Base-by-base conservation (phyloP, 2,888 invertebrate genomes). In the Cryptus viduatorius region DNA sequence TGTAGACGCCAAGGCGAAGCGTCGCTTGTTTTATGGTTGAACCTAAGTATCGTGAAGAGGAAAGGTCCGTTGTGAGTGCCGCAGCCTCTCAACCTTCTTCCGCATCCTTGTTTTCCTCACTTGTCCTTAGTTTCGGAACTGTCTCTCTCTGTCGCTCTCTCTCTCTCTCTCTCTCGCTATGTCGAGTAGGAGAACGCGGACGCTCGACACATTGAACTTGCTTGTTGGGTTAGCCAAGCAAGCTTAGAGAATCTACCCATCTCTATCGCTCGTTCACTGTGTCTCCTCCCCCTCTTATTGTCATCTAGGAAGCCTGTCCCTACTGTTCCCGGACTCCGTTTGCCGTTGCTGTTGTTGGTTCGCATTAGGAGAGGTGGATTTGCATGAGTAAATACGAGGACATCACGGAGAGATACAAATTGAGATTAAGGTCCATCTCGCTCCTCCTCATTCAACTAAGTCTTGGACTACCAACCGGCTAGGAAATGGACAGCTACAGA, bases 361-460 rank as follows among this genome's bases (percentile, higher is more conserved):
- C 83, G 85, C 86, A 87, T 88, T 87, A 88, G 83, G 50, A 67
- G 85, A 86, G 84, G 86, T 86, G 87, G 87, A 90, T 91, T 90
- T 90, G 89, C 91, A 90, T 87, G 89, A 84, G 88, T 88, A 90
- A 91, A 90, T 90, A 89, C 84, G 67, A 67, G 82, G 71, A 78
- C 77, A 79, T 84, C 53, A 84, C 87, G 79, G 75, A 78, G 85
- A 84, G 75, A 83, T 88, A 87, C 89, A 88, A 91, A 91, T 91
- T 89, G 87, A 89, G 90, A 91, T 90, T 88, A 89, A 88, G 88
- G 84, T 86, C 42, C 46, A 64, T 78, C 77, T 73, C 72, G 29
- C 64, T 56, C 71, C 85, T 82, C 83, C 86, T 86, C 85, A 83
- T 80, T 46, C 79, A 78, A 86, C 83, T 84, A 69, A 75, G 61